Percentiles rank a stretch among this genome's conserved stretches.
Conservation (phyloP, 2,797 vertebrate species). For the Ara ararauna region DNA sequence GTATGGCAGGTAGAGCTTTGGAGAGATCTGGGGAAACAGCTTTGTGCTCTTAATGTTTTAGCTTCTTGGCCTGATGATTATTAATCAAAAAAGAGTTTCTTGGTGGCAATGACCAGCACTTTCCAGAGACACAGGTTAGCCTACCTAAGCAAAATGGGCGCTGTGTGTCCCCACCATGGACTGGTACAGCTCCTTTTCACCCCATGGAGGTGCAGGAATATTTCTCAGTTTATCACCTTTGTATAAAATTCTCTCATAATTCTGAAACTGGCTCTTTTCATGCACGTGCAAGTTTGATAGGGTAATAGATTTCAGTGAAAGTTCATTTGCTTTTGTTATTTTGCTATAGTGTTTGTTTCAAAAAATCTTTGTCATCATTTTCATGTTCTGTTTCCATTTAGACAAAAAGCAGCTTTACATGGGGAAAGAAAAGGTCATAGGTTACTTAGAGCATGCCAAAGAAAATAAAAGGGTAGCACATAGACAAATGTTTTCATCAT, state of each 20-base stretch:
- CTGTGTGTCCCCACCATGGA: neutral
- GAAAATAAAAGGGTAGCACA: constrained; percentile 70
- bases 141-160: neutral
- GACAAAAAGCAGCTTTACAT: constrained; percentile 63
- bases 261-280: neutral
- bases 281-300: neutral
- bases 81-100: neutral
- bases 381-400: constrained; percentile 62
- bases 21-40: neutral
- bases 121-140: neutral
- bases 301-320: constrained; percentile 38
- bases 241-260: neutral
- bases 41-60: neutral
- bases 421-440: constrained; percentile 52
- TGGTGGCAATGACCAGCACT: neutral
- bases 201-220: neutral
- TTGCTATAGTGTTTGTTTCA: constrained; percentile 41
- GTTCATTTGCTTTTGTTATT: constrained; percentile 50
- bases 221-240: neutral
- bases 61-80: neutral
- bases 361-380: constrained; percentile 67
- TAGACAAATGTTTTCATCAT: constrained; percentile 73
- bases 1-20: neutral
- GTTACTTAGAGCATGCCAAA: constrained; percentile 53
- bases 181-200: neutral